Conservation (phyloP, 1,140 invertebrate genomes). For the Drosophila yakuba region DNA sequence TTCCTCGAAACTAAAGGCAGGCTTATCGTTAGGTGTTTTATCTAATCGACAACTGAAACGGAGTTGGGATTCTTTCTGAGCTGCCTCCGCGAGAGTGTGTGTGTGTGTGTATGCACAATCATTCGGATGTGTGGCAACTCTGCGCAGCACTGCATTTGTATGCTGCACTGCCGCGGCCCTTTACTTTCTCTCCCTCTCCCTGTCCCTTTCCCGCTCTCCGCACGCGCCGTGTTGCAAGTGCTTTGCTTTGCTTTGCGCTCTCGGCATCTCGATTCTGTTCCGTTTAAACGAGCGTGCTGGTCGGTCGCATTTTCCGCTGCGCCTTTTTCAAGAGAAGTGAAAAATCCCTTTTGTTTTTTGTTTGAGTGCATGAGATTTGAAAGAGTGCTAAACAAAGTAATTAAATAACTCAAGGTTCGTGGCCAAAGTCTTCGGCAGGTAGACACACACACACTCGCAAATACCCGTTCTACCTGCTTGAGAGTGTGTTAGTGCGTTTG, state of each 20-base stretch:
- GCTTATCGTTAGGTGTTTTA: conserved; percentile 10
- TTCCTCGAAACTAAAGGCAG: conserved; percentile 19
- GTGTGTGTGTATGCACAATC: conserved; percentile 36
- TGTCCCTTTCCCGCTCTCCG: conserved; percentile 22
- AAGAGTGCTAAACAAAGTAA: conserved; percentile 32
- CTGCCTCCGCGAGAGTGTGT: conserved; percentile 7
- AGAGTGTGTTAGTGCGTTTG: conserved; percentile 16
- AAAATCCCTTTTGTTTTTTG: conserved; percentile 18
- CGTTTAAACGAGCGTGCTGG: conserved; percentile 18
- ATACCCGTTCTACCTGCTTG: conserved; percentile 18
- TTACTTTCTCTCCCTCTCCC: conserved; percentile 30
- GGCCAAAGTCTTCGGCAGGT: conserved; percentile 28
- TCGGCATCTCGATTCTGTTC: conserved; percentile 14
- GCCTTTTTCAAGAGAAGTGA: conserved; percentile 16
- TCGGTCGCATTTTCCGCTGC: conserved; percentile 38
- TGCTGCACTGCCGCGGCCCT: conserved; percentile 20
- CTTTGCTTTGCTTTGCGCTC: conserved; percentile 18
- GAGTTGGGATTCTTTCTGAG: conserved; percentile 5
- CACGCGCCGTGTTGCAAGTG: conserved; percentile 35
- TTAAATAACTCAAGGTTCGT: conserved; percentile 50
- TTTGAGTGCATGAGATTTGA: conserved; percentile 12
- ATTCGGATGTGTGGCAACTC: conserved; percentile 29
- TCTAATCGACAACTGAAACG: conserved; percentile 23
- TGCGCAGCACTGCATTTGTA: conserved; percentile 48
- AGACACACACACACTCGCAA: conserved; percentile 17